Percentiles rank a stretch among this genome's conserved stretches.
Evolutionary conservation across 2,888 invertebrate genomes (phyloP).

Genomic region (Latrodectus hesperus): DNA sequence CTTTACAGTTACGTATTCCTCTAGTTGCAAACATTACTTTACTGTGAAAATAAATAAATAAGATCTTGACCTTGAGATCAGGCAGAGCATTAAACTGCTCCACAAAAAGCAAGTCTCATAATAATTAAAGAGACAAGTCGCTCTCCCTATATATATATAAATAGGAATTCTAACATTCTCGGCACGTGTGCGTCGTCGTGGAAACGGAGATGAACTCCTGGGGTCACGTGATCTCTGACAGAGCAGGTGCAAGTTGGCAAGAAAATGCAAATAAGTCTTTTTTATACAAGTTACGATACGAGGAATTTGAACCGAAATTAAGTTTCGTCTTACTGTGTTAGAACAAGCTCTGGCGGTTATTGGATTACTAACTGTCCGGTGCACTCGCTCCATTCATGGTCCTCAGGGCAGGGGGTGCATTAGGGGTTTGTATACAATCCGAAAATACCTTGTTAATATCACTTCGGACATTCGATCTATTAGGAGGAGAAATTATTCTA

Average conservation of each 20-base stretch:
- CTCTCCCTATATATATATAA: conserved; percentile 5
- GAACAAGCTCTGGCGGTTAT: conserved; percentile 13
- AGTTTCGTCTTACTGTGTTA: conserved; percentile 13
- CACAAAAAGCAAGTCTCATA: conserved; percentile 1
- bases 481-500: background rate
- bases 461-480: no score
- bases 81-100: conserved; percentile 7
- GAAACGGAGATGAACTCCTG: conserved; percentile 17
- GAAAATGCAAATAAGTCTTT: conserved; percentile 21
- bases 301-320: conserved; percentile 16
- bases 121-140: conserved; percentile 18
- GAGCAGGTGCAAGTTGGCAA: conserved; percentile 33
- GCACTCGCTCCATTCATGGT: background rate
- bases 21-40: background rate
- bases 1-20: conserved; percentile 12
- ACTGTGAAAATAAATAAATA: background rate
- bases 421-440: conserved; percentile 18
- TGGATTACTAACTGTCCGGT: conserved; percentile 14
- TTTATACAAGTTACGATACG: background rate
- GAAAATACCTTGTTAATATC: conserved; percentile 16
- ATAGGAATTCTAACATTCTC: conserved; percentile 24
- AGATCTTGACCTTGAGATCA: conserved; percentile 5
- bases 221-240: conserved; percentile 24
- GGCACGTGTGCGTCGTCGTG: conserved; percentile 23
- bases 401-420: background rate